Evolutionary conservation across 2,797 vertebrate species (phyloP).

Genomic region (Rhynchonycteris naso): DNA sequence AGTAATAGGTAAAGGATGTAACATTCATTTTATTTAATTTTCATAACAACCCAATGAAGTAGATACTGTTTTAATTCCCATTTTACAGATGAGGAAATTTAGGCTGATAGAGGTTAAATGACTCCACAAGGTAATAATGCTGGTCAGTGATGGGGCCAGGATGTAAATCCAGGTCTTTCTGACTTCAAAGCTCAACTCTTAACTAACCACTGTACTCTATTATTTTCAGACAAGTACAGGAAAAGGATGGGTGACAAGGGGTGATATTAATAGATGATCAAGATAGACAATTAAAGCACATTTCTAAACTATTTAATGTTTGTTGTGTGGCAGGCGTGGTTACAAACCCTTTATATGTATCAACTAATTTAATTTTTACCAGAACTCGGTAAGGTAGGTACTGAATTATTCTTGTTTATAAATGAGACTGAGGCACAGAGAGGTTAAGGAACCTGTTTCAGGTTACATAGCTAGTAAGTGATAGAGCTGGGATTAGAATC

Average conservation of each 20-base stretch:
- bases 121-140: not conserved
- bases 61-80: not conserved
- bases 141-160: not conserved
- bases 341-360: not conserved
- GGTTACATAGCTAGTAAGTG: not conserved
- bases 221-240: constrained; percentile 18
- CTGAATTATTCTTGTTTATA: not conserved
- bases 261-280: not conserved
- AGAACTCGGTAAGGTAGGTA: not conserved
- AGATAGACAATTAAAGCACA: not conserved
- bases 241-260: not conserved
- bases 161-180: not conserved
- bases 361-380: not conserved
- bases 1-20: not conserved
- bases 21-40: not conserved
- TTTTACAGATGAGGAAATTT: not conserved
- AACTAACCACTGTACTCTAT: not conserved
- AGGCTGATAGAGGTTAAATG: not conserved
- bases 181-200: not conserved
- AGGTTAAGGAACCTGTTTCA: not conserved
- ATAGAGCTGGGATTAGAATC: not conserved
- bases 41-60: not conserved
- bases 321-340: not conserved
- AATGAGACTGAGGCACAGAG: not conserved
- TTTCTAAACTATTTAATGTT: not conserved